Evolutionary conservation across 2,797 vertebrate genomes (phyloP).

Genomic region (Mus caroli): DNA sequence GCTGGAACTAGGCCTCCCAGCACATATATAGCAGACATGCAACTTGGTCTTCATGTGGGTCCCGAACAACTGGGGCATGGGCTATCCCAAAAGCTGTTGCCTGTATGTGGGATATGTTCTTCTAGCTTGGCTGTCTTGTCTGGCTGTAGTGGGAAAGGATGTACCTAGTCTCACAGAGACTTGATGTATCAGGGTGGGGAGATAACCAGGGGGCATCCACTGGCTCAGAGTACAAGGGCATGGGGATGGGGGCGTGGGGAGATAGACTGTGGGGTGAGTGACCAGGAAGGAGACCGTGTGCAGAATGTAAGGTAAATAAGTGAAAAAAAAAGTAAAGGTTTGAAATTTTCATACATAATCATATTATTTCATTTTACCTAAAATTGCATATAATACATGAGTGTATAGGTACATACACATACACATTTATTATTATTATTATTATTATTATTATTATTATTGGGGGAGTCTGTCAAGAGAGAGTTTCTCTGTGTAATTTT

Average conservation of each 20-base stretch:
- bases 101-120: neutral
- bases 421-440: neutral
- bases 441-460: neutral
- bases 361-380: neutral
- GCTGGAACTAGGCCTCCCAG: neutral
- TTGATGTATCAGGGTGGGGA: too few species aligned
- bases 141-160: neutral
- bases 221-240: too few species aligned
- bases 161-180: neutral
- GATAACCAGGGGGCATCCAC: too few species aligned
- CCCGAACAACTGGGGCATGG: neutral
- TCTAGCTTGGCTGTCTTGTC: neutral
- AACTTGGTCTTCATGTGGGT: neutral
- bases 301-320: too few species aligned
- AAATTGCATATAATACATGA: neutral
- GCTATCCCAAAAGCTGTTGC: neutral
- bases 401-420: too few species aligned
- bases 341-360: neutral
- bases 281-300: too few species aligned
- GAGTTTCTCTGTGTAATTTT: neutral
- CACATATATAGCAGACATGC: neutral
- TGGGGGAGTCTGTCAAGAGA: neutral
- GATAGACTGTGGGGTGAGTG: too few species aligned
- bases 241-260: too few species aligned
- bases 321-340: too few species aligned